These are phyloP conservation scores for Chlorodrepanis virens DNA, from an alignment of 2,113 vertebrate species.

Conservation along the genomic window DNA sequence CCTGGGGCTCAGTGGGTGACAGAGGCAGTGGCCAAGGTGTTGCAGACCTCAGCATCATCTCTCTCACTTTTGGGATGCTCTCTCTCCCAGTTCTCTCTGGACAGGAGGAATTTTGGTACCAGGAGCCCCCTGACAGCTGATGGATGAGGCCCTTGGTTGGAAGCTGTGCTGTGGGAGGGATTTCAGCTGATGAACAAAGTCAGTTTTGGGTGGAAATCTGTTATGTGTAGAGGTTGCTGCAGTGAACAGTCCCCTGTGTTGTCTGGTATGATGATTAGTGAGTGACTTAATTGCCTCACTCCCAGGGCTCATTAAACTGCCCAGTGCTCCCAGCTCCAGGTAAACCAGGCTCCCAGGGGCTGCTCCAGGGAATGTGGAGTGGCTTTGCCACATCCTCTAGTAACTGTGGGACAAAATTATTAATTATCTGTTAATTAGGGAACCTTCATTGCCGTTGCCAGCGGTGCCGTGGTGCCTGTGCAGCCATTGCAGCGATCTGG, in stretches of 20 bases:
- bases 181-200: not conserved
- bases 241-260: not conserved
- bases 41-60: not conserved
- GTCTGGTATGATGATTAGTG: not conserved
- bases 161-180: not conserved
- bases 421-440: not conserved
- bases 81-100: not conserved
- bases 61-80: not conserved
- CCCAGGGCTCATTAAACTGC: not conserved
- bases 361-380: not conserved
- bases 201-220: not conserved
- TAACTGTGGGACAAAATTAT: not conserved
- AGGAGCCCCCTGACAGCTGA: not conserved
- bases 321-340: not conserved
- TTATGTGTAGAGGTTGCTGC: not conserved
- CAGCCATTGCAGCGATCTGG: not conserved
- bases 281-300: not conserved
- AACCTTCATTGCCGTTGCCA: not conserved
- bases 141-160: not conserved
- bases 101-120: not conserved
- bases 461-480: not conserved
- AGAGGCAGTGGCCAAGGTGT: not conserved
- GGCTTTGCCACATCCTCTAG: not conserved
- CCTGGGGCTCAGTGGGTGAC: rapidly evolving
- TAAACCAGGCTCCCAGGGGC: not conserved